A percentile compares a stretch with the other conserved stretches of the same genome.
These are phyloP conservation scores for Catostylus mosaicus DNA, from an alignment of 30 jellyfish, hydroid and myxozoan species.

Conservation along the genomic window DNA sequence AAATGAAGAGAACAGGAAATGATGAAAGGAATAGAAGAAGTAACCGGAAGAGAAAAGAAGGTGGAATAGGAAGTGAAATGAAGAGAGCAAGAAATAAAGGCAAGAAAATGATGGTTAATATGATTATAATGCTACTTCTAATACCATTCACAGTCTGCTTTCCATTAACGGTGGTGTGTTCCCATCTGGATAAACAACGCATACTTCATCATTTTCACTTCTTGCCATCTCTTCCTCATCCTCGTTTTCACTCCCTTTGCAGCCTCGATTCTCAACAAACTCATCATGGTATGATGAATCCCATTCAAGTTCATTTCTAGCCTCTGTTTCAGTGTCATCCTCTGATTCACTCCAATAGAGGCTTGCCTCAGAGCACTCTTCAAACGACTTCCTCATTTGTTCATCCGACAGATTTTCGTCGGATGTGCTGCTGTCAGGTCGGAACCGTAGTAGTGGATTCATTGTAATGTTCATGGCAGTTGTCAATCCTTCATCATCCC, in stretches of 20 bases:
- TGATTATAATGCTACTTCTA: too few species aligned
- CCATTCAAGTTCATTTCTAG: slow-evolving; percentile 57
- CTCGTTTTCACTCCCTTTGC: neutral
- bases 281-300: slow-evolving; percentile 67
- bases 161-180: neutral
- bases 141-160: neutral
- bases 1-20: neutral
- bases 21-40: neutral
- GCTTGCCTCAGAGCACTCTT: slow-evolving; percentile 67
- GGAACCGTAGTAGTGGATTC: slow-evolving; percentile 71
- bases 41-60: neutral
- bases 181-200: neutral
- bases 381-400: slow-evolving; percentile 34
- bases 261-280: slow-evolving; percentile 3
- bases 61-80: too few species aligned
- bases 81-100: too few species aligned
- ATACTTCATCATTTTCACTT: neutral
- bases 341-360: slow-evolving; percentile 65
- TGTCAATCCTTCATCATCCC: slow-evolving; percentile 83
- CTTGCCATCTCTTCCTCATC: neutral
- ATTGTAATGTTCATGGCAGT: slow-evolving; percentile 68
- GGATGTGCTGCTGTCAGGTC: slow-evolving; percentile 62
- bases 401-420: slow-evolving; percentile 40
- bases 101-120: too few species aligned
- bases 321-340: slow-evolving; percentile 43